Evolutionary conservation across 2,888 invertebrate species (phyloP).

Genomic region (Apamea crenata): DNA sequence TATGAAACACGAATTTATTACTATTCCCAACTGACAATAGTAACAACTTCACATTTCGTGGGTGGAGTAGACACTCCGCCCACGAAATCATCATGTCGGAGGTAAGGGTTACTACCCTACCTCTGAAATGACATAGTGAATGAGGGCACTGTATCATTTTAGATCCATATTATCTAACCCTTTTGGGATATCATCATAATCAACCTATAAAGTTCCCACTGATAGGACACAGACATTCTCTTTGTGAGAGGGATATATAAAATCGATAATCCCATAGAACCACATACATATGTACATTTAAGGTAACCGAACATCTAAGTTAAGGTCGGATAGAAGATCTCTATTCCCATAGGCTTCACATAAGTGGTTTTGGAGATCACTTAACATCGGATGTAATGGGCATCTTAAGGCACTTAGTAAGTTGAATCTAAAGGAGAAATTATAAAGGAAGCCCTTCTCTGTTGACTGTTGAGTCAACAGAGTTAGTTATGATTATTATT

Average conservation of each 20-base stretch:
- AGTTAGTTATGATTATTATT: neutral
- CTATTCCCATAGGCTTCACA: neutral
- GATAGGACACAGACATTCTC: too few species aligned
- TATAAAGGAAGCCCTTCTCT: neutral
- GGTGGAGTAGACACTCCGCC: too few species aligned
- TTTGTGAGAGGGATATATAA: too few species aligned
- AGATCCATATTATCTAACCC: neutral
- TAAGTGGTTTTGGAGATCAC: slow-evolving; percentile 8
- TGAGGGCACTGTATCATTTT: neutral
- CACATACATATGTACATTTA: neutral
- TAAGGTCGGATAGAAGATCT: neutral
- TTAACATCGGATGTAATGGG: slow-evolving; percentile 4
- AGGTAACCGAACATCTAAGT: neutral
- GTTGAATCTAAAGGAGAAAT: neutral
- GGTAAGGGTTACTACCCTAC: too few species aligned
- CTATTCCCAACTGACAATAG: neutral
- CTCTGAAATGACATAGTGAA: neutral
- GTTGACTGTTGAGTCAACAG: neutral
- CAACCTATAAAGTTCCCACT: too few species aligned
- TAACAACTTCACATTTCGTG: neutral
- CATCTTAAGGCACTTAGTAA: slow-evolving; percentile 14
- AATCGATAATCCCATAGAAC: neutral
- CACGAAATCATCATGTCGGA: too few species aligned
- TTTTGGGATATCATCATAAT: neutral
- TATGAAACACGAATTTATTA: neutral